Evolutionary conservation across 2,797 vertebrate genomes (phyloP).

Genomic region (Jordanella pulchra): DNA sequence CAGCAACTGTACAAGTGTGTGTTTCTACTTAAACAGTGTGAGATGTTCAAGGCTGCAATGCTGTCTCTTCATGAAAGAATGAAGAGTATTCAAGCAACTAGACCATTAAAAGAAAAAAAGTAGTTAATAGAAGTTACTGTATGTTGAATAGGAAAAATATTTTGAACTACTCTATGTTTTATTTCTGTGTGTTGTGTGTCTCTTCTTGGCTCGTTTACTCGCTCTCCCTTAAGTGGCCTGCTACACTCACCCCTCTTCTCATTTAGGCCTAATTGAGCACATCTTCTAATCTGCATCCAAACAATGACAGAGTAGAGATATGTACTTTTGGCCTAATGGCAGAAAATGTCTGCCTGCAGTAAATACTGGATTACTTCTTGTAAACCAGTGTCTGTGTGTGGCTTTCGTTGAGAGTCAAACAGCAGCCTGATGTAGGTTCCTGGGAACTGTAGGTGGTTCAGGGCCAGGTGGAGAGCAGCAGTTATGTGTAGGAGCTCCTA

Average conservation of each 20-base stretch:
- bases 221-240: constrained; percentile 16
- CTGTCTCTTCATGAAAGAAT: constrained; percentile 23
- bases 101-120: not conserved
- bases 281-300: constrained; percentile 55
- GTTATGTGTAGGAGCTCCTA: too few species aligned
- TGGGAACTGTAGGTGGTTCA: too few species aligned
- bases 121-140: not conserved
- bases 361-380: constrained; percentile 21
- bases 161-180: constrained; percentile 1
- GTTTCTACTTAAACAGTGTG: constrained; percentile 48
- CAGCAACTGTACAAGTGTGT: constrained; percentile 42
- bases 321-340: constrained; percentile 44
- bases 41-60: constrained; percentile 36
- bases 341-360: constrained; percentile 22
- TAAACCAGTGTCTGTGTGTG: constrained; percentile 24
- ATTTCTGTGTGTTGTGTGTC: not conserved
- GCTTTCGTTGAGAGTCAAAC: constrained; percentile 1
- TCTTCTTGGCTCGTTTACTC: not conserved
- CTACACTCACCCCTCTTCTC: constrained; percentile 19
- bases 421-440: too few species aligned
- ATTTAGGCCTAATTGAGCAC: constrained; percentile 28
- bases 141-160: not conserved
- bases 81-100: constrained; percentile 4
- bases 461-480: too few species aligned
- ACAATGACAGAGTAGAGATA: constrained; percentile 52